Percentiles rank a stretch among this genome's conserved stretches.
phyloP scores from a whole-genome alignment of 2,797 vertebrate species.

The Anguilla megastoma region DNA sequence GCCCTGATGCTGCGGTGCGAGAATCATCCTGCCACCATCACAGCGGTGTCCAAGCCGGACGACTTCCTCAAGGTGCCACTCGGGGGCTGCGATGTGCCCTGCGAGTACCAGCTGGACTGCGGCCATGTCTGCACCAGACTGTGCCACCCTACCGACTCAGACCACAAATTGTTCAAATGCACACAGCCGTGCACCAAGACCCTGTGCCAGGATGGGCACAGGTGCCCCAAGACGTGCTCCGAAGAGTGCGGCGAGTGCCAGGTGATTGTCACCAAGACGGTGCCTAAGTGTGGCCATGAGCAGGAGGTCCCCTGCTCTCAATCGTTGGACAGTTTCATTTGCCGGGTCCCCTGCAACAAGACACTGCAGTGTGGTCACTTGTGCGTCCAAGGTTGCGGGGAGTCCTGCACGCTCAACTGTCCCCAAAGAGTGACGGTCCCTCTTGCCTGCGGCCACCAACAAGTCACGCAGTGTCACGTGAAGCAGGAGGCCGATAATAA shows the following conservation, averaged over 20 bases:
- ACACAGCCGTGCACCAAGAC: slow-evolving; percentile 34
- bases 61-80: slow-evolving; percentile 44
- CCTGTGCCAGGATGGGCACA: slow-evolving; percentile 38
- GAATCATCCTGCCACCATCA: slow-evolving; percentile 43
- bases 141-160: slow-evolving; percentile 45
- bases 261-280: slow-evolving; percentile 34
- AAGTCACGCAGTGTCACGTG: slow-evolving; percentile 28
- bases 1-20: slow-evolving; percentile 41
- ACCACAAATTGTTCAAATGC: slow-evolving; percentile 42
- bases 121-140: slow-evolving; percentile 42
- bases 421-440: slow-evolving; percentile 29
- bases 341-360: slow-evolving; percentile 38
- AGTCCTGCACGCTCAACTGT: slow-evolving; percentile 40
- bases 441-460: slow-evolving; percentile 44
- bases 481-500: slow-evolving; percentile 31
- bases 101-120: slow-evolving; percentile 41
- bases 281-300: slow-evolving; percentile 47
- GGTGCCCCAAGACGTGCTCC: slow-evolving; percentile 38
- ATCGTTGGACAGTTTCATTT: slow-evolving; percentile 11
- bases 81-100: slow-evolving; percentile 48
- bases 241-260: slow-evolving; percentile 38
- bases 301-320: slow-evolving; percentile 44
- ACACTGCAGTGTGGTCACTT: slow-evolving; percentile 44
- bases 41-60: slow-evolving; percentile 25
- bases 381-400: slow-evolving; percentile 37